Percentiles rank a stretch among this genome's conserved stretches.
phyloP scores from a whole-genome alignment of 2,888 invertebrate genomes.

The Cheilosia vernalis region DNA sequence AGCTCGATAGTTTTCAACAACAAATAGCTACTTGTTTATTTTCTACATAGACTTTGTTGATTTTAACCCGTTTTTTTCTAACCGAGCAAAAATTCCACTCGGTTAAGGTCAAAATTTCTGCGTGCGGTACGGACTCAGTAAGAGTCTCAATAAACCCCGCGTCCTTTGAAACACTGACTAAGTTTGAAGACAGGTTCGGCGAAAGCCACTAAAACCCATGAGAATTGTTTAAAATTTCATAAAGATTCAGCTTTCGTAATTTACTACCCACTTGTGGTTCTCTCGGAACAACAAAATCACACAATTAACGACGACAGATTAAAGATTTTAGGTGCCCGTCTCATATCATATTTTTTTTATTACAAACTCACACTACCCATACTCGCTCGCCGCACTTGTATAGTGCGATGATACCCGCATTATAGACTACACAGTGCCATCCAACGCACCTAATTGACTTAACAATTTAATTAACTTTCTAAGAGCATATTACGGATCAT shows the following conservation, averaged over 20 bases:
- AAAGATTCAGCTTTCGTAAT: neutral
- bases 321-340: slow-evolving; percentile 18
- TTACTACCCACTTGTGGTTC: neutral
- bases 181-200: too few species aligned
- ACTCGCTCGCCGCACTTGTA: neutral
- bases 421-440: slow-evolving; percentile 43
- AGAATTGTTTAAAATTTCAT: slow-evolving; percentile 1
- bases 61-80: too few species aligned
- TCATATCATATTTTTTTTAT: slow-evolving; percentile 4
- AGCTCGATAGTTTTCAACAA: too few species aligned
- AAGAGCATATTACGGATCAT: slow-evolving; percentile 51
- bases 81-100: too few species aligned
- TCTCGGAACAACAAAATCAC: slow-evolving; percentile 20
- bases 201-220: too few species aligned
- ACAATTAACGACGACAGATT: slow-evolving; percentile 43
- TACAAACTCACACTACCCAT: slow-evolving; percentile 28
- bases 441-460: slow-evolving; percentile 67
- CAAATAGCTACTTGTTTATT: too few species aligned
- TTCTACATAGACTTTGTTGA: too few species aligned
- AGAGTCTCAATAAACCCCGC: too few species aligned
- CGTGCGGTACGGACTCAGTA: too few species aligned
- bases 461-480: slow-evolving; percentile 71
- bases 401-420: slow-evolving; percentile 34
- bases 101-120: too few species aligned
- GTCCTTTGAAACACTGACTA: too few species aligned